phyloP scores from a whole-genome alignment of 1,140 invertebrate genomes.

The Drosophila bocki region DNA sequence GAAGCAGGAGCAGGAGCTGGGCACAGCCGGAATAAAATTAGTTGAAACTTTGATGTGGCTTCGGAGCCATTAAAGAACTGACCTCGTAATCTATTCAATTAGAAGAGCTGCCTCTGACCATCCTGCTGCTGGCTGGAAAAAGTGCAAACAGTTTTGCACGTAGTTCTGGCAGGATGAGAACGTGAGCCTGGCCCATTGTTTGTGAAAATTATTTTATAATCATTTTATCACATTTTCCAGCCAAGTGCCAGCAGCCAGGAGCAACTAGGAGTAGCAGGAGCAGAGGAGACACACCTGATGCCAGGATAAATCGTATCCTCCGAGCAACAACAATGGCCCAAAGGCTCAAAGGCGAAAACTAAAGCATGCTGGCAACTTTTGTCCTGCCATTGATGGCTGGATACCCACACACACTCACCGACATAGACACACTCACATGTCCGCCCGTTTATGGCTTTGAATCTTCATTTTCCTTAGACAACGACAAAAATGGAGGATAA shows the following conservation, averaged over 20 bases:
- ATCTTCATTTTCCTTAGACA: conserved; percentile 82
- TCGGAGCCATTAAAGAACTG: conserved; percentile 48
- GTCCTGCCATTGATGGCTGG: conserved; percentile 51
- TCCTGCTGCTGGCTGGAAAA: conserved; percentile 25
- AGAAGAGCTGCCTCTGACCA: conserved; percentile 33
- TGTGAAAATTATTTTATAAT: conserved; percentile 81
- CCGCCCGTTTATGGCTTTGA: conserved; percentile 67
- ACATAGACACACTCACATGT: conserved; percentile 22
- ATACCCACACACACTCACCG: conserved; percentile 26
- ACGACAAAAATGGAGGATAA: conserved; percentile 76
- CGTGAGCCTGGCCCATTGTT: conserved; percentile 64
- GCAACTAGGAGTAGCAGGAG: conserved; percentile 15
- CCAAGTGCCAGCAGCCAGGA: conserved; percentile 50
- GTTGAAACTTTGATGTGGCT: conserved; percentile 27
- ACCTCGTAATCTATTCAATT: conserved; percentile 67
- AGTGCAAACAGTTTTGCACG: conserved; percentile 52
- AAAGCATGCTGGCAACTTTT: conserved; percentile 52
- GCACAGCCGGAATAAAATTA: conserved; percentile 23
- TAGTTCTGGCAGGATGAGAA: conserved; percentile 30
- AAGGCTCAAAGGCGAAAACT: conserved; percentile 21
- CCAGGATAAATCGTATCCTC: conserved; percentile 47
- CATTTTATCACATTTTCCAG: conserved; percentile 81
- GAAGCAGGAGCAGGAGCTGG: conserved; percentile 1
- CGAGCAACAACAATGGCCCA: conserved; percentile 25
- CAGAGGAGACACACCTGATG: conserved; percentile 69